These are phyloP conservation scores for Tetramorium simillimum DNA, from an alignment of 1,140 invertebrate species.

Conservation along the genomic window DNA sequence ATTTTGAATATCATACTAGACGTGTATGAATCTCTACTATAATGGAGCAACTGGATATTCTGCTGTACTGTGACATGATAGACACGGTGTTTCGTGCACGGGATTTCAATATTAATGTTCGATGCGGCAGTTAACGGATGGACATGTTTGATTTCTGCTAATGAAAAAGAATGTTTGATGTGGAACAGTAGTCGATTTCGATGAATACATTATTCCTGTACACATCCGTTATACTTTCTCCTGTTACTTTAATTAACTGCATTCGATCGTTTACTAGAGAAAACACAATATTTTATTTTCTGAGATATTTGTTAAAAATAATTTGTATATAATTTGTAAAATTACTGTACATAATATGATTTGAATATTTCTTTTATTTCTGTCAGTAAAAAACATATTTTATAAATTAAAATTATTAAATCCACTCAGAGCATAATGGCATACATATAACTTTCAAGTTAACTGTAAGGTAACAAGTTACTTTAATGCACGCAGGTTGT, in stretches of 20 bases:
- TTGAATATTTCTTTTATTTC: not conserved
- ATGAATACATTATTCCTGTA: slow-evolving; percentile 17
- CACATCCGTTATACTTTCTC: not conserved
- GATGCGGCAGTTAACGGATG: not conserved
- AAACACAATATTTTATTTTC: not conserved
- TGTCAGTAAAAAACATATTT: slow-evolving; percentile 52
- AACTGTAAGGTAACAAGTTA: slow-evolving; percentile 70
- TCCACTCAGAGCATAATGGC: slow-evolving; percentile 54
- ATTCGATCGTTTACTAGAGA: not conserved
- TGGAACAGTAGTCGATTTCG: not conserved
- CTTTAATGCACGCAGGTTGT: slow-evolving; percentile 83
- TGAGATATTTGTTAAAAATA: not conserved
- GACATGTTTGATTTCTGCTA: not conserved
- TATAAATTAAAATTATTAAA: slow-evolving; percentile 44
- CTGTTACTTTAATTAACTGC: not conserved
- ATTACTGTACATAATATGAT: slow-evolving; percentile 6
- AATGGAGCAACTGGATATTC: slow-evolving; percentile 17
- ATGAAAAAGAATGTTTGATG: not conserved
- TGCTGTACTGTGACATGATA: not conserved
- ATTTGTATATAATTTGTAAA: not conserved
- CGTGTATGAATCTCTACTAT: slow-evolving; percentile 10
- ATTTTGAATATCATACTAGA: slow-evolving; percentile 59
- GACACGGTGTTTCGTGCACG: not conserved
- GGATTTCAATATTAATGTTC: slow-evolving; percentile 4
- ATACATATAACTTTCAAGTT: slow-evolving; percentile 35